Percentiles rank a stretch among this genome's conserved stretches.
These are phyloP conservation scores for Volucella inanis DNA, from an alignment of 2,888 invertebrate species.

Conservation along the genomic window DNA sequence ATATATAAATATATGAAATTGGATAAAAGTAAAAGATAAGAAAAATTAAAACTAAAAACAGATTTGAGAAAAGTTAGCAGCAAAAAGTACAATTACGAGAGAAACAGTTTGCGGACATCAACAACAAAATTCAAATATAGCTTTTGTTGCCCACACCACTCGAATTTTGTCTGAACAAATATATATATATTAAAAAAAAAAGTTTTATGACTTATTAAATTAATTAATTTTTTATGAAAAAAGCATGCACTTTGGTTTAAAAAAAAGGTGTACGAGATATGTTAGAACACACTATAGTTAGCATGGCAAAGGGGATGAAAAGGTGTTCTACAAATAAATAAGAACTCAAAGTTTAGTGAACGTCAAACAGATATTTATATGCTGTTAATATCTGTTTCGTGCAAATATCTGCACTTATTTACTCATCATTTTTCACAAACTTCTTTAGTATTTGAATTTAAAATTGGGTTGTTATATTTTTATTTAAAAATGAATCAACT, in stretches of 20 bases:
- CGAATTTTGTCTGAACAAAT: conserved; percentile 10
- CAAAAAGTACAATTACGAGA: conserved; percentile 52
- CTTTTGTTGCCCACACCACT: conserved; percentile 11
- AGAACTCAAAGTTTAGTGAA: background rate
- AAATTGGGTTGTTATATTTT: too few relatives aligned
- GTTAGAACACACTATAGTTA: conserved; percentile 37
- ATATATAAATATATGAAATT: conserved; percentile 7
- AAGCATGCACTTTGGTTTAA: conserved; percentile 33
- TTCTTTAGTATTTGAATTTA: too few relatives aligned
- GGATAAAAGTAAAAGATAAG: background rate
- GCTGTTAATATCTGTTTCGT: too few relatives aligned
- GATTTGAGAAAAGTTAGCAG: conserved; percentile 47
- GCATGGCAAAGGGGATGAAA: conserved; percentile 26
- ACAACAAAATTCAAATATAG: conserved; percentile 27
- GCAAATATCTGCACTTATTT: too few relatives aligned
- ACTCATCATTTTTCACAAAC: too few relatives aligned
- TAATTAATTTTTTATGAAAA: conserved; percentile 8
- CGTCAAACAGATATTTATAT: too few relatives aligned
- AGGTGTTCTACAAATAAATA: background rate
- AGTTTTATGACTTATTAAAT: background rate
- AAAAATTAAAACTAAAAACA: conserved; percentile 22
- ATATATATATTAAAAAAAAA: too few relatives aligned
- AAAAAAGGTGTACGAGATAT: background rate
- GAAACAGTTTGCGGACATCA: conserved; percentile 55
- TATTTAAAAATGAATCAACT: too few relatives aligned